Evolutionary conservation across 2,113 vertebrate species (phyloP), one percentile per base, ranked within the genome.

Genomic region (Scalopus aquaticus): DNA sequence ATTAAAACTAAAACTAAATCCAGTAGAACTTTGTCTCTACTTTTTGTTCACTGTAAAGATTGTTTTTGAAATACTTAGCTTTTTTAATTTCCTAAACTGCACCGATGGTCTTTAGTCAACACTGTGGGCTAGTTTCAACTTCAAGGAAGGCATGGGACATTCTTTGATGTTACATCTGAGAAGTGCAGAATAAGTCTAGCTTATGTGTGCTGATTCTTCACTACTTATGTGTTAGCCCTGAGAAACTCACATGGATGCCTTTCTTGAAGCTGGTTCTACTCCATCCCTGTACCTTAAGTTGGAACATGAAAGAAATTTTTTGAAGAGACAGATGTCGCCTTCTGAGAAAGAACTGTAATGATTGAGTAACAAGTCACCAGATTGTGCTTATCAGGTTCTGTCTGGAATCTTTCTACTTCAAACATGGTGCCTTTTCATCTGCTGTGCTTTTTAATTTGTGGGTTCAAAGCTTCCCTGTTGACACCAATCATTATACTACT

Each of bases 1-100:
- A 85, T 79, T 73, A 73, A 39, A 89, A 87, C 85, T 49, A 49
- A 39, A 88, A 87, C 85, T 69, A 88, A 91, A 73, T 69, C 76
- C 30, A 16, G 1, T 78, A 26, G 26, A 81, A 16, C 26, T 83
- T 70, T 73, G 9, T 81, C 30, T 83, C 2, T 74, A 1, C 13
- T 37, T 87, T 83, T 84, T 37, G 56, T 42, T 86, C 30, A 58
- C 4, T 6, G 2, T 89, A 22, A 32, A 86, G 11, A 60, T 69
- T 77, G 13, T 19, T 78, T 82, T 91, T 88, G 30, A n/a, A 82
- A 20, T 56, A 39, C 10, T 20, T n/a, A 77, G n/a, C 42, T 5
- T 22, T 88, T 26, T 26, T 95, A 39, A 37, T 70, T 89, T 58
- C 44, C 8, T 93, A 26, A 39, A 65, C 13, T 19, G 58, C 64